Percentiles rank a stretch among this genome's conserved stretches.
phyloP scores from a whole-genome alignment of 2,888 invertebrate genomes.

The Patella caerulea region DNA sequence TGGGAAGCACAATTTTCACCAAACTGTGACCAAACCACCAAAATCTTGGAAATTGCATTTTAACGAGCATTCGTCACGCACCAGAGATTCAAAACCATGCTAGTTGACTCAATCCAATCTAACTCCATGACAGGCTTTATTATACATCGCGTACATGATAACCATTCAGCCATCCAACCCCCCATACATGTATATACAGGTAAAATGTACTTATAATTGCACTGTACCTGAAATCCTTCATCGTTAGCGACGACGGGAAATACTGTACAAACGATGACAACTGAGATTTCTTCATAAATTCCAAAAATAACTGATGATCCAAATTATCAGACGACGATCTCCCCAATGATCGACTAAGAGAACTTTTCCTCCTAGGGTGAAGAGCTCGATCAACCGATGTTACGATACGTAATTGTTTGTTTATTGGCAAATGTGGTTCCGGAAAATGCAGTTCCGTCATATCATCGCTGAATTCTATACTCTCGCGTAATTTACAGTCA shows the following conservation, averaged over 20 bases:
- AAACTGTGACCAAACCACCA: too few species aligned
- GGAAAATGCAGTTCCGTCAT: slow-evolving; percentile 42
- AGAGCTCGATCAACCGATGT: slow-evolving; percentile 57
- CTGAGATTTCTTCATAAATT: slow-evolving; percentile 60
- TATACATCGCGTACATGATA: too few species aligned
- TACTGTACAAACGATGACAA: slow-evolving; percentile 63
- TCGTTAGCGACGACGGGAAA: slow-evolving; percentile 66
- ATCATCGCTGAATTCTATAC: slow-evolving; percentile 55
- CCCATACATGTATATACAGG: too few species aligned
- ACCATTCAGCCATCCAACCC: too few species aligned
- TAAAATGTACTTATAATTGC: too few species aligned
- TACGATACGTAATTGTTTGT: slow-evolving; percentile 60
- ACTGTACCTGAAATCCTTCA: slow-evolving; percentile 59
- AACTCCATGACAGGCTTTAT: too few species aligned
- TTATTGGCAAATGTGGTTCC: slow-evolving; percentile 51
- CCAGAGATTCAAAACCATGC: too few species aligned
- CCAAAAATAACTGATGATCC: slow-evolving; percentile 59
- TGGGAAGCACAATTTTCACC: too few species aligned
- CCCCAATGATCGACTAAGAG: slow-evolving; percentile 49
- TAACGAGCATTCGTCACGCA: too few species aligned
- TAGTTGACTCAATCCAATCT: too few species aligned
- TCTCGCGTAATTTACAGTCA: slow-evolving; percentile 43
- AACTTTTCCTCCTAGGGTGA: slow-evolving; percentile 42
- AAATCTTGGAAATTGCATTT: too few species aligned
- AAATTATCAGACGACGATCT: slow-evolving; percentile 46